Evolutionary conservation across 2,797 vertebrate species (phyloP), one percentile per base, ranked within the genome.

Genomic region (Tangara arthus): DNA sequence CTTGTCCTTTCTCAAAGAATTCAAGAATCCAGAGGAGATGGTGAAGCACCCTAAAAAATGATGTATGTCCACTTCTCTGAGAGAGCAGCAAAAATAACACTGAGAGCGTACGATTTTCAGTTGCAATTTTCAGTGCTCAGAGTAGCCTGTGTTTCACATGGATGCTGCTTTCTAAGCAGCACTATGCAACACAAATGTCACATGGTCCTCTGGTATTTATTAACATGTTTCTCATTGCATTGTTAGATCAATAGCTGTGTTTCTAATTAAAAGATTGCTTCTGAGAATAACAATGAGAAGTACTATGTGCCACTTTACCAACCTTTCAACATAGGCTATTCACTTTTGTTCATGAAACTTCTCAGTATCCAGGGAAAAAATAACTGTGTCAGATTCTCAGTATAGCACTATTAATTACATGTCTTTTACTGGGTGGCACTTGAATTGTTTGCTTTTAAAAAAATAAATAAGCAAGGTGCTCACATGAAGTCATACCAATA

Each of bases 221-320:
- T 94, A 92, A 95, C 83, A 94, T 93, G 71, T 56, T 39, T 94
- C 77, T 94, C 59, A 94, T 94, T 94, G 75, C 37, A 57, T 64
- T 46, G 77, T 89, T 89, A 89, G 90, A 82, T 94, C 56, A 34
- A 53, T 68, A 87, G 44, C 76, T 95, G 82, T 93, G 83, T 92
- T 95, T 95, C 85, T 94, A 93, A 92, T 92, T 91, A 90, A 81
- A 92, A 84, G 60, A 96, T 86, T 89, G 39, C 44, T 95, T 89
- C 70, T 78, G 69, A 71, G 89, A 96, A 91, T 35, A 65, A 76
- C 53, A 92, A 77, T 61, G 14, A 92, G 80, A 56, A 80, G 27
- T 89, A 53, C 27, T 63, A 12, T 49, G 52, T 44, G 14, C 56
- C 60, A 81, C 41, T 42, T 91, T 65, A 53, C 50, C 78, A 49